These are phyloP conservation scores for Protomyctophum bolini DNA, from an alignment of 2,113 vertebrate species.

Conservation along the genomic window DNA sequence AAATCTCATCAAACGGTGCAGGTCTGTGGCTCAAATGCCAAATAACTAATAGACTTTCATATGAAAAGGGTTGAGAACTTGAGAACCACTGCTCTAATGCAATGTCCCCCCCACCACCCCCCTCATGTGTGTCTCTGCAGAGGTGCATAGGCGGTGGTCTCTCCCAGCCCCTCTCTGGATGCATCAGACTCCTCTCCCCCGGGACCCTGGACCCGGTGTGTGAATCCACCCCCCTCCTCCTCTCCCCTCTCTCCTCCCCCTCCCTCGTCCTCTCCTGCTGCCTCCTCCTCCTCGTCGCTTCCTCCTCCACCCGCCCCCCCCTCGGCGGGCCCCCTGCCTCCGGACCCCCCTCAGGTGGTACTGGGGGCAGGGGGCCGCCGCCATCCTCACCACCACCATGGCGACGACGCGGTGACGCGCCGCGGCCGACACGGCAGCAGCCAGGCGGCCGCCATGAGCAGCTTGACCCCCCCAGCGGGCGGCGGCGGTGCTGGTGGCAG, in stretches of 20 bases:
- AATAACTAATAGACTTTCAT: neutral
- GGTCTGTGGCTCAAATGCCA: neutral
- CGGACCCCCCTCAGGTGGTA: constrained; percentile 65
- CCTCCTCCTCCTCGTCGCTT: constrained; percentile 15
- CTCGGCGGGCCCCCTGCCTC: constrained; percentile 67
- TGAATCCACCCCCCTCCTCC: constrained; percentile 52
- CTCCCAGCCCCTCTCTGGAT: constrained; percentile 78
- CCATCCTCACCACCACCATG: constrained; percentile 77
- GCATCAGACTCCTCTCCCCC: constrained; percentile 73
- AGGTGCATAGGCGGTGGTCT: constrained; percentile 72
- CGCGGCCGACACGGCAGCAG: constrained; percentile 81
- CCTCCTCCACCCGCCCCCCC: constrained; percentile 69
- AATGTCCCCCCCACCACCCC: neutral
- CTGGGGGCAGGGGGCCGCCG: constrained; percentile 83
- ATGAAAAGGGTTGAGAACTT: too few relatives aligned
- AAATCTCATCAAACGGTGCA: too few relatives aligned
- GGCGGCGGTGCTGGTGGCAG: constrained; percentile 39
- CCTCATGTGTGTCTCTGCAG: constrained; percentile 36
- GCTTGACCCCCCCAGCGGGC: constrained; percentile 83
- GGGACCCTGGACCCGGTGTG: constrained; percentile 75
- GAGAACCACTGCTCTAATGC: too few relatives aligned
- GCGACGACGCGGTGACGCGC: constrained; percentile 73
- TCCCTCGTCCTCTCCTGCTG: constrained; percentile 26
- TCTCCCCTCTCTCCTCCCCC: neutral
- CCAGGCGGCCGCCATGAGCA: constrained; percentile 83